These are phyloP conservation scores for Labia minor DNA, from an alignment of 2,888 invertebrate species.

Conservation along the genomic window DNA sequence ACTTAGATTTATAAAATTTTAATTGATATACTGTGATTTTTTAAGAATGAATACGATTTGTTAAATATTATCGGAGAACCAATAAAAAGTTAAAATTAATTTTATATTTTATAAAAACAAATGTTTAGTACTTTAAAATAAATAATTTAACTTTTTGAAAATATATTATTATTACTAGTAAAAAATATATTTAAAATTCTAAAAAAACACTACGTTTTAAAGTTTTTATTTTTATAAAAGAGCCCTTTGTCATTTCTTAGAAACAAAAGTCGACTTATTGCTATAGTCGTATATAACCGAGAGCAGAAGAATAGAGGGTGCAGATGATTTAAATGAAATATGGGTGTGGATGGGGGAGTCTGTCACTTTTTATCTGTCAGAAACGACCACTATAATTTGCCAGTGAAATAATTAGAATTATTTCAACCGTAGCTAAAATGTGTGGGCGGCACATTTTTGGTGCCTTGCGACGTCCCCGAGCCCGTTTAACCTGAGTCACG, in stretches of 20 bases:
- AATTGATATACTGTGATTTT: no score
- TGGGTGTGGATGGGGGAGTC: background rate
- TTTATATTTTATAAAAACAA: no score
- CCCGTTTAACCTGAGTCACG: constrained; percentile 1
- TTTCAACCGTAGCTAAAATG: background rate
- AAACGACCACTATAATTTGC: background rate
- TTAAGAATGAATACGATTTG: no score
- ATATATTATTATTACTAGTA: no score
- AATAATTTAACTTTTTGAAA: no score
- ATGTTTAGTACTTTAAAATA: no score
- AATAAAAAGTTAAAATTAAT: no score
- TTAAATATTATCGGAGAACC: no score
- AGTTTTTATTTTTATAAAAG: constrained; percentile 14
- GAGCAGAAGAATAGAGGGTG: background rate
- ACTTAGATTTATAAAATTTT: no score
- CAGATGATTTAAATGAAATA: background rate
- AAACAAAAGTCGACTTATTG: background rate
- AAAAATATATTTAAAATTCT: no score
- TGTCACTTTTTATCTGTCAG: constrained; percentile 1
- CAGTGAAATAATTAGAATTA: constrained; percentile 15
- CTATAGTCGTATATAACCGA: background rate
- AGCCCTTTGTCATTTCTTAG: background rate
- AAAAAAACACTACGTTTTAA: no score
- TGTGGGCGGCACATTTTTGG: background rate
- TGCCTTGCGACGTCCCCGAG: background rate